These are phyloP conservation scores for Andricus quercusramuli DNA, from an alignment of 2,888 invertebrate species.

Conservation along the genomic window DNA sequence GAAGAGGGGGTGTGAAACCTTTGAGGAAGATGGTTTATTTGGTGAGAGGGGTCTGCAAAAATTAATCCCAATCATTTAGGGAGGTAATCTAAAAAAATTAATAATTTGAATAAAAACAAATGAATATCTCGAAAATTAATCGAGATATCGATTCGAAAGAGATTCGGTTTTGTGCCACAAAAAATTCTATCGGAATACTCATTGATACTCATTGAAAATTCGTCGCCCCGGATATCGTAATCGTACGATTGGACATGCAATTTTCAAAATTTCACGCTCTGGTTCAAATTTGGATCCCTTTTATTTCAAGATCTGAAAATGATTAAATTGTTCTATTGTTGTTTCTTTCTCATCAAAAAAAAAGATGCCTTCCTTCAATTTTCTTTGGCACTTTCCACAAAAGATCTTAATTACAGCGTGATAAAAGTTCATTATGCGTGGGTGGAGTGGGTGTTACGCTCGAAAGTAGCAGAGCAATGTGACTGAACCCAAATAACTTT, in stretches of 20 bases:
- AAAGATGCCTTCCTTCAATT: background rate
- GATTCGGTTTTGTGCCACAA: too few species aligned
- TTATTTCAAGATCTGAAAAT: background rate
- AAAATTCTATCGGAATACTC: too few species aligned
- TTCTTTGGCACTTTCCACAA: constrained; percentile 16
- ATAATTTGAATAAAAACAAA: too few species aligned
- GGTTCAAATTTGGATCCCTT: background rate
- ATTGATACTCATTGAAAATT: too few species aligned
- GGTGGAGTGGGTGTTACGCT: constrained; percentile 42
- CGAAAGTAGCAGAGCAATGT: constrained; percentile 56
- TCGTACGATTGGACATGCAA: background rate
- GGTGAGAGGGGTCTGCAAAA: too few species aligned
- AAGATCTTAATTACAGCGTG: constrained; percentile 53
- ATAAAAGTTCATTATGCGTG: constrained; percentile 59
- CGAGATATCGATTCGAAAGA: too few species aligned
- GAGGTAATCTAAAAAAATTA: too few species aligned
- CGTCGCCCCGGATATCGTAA: too few species aligned
- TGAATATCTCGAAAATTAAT: too few species aligned
- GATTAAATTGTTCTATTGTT: background rate
- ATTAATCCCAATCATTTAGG: too few species aligned
- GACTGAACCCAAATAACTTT: constrained; percentile 55
- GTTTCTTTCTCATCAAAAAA: background rate
- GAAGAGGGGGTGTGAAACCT: too few species aligned
- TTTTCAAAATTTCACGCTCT: background rate
- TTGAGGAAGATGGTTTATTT: too few species aligned